A percentile compares a stretch with the other conserved stretches of the same genome.
phyloP scores from a whole-genome alignment of 2,888 invertebrate genomes.

The Dione vanillae region DNA sequence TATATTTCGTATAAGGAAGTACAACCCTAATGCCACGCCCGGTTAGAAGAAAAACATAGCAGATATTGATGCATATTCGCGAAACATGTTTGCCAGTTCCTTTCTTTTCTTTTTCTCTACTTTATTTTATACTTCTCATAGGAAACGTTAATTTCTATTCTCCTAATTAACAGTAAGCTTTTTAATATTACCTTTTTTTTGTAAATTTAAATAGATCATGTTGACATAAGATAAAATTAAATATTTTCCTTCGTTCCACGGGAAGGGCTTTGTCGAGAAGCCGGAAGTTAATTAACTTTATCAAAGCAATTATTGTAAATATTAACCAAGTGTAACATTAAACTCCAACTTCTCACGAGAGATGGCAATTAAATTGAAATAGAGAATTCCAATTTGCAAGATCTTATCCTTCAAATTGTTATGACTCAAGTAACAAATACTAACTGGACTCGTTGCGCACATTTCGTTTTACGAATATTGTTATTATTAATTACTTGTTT shows the following conservation, averaged over 20 bases:
- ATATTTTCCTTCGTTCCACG: too few species aligned
- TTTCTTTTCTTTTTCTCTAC: too few species aligned
- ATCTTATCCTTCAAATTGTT: conserved; percentile 39
- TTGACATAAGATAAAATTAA: background rate
- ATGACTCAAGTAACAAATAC: conserved; percentile 41
- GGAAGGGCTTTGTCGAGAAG: background rate
- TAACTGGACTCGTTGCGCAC: conserved; percentile 33
- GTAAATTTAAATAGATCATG: too few species aligned
- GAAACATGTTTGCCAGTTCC: too few species aligned
- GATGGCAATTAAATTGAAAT: conserved; percentile 32
- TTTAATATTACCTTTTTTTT: too few species aligned
- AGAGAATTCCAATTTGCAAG: conserved; percentile 39
- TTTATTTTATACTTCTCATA: too few species aligned
- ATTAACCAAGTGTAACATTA: conserved; percentile 13
- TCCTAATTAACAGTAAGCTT: too few species aligned
- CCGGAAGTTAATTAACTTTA: conserved; percentile 14
- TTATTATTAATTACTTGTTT: conserved; percentile 43
- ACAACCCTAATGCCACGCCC: too few species aligned
- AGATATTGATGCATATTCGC: too few species aligned
- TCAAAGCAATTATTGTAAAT: conserved; percentile 25
- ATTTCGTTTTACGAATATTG: conserved; percentile 42
- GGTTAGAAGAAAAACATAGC: too few species aligned
- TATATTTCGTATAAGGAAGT: too few species aligned
- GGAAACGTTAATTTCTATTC: too few species aligned
- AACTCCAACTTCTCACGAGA: conserved; percentile 14